phyloP scores from a whole-genome alignment of 2,113 vertebrate genomes.

The Penelope pileata region DNA sequence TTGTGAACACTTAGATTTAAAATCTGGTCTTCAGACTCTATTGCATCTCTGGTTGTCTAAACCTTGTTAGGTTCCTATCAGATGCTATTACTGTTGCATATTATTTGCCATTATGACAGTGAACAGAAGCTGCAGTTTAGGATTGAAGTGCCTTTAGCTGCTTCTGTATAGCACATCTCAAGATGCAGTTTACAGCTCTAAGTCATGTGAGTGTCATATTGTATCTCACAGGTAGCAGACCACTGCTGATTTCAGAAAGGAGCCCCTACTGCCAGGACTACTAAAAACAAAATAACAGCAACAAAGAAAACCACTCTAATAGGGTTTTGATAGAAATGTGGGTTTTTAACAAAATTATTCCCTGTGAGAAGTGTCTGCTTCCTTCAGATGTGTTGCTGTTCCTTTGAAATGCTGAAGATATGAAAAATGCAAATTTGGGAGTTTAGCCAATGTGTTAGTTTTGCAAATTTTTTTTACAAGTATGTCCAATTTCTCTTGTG shows the following conservation, averaged over 20 bases:
- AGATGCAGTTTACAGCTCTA: neutral
- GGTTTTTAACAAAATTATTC: neutral
- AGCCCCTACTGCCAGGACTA: neutral
- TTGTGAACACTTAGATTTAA: neutral
- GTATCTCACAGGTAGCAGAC: neutral
- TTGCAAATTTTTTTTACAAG: neutral
- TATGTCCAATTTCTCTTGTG: neutral
- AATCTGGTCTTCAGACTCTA: neutral
- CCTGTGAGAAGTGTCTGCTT: neutral
- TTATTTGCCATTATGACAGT: neutral
- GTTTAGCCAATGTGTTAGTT: neutral
- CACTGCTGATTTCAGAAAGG: neutral
- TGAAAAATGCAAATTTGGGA: neutral
- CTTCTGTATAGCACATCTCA: neutral
- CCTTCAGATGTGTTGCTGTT: neutral
- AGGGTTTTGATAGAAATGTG: neutral
- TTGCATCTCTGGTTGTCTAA: neutral
- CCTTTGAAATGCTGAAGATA: neutral
- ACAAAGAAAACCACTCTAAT: neutral
- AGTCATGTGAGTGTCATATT: neutral
- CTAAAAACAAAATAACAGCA: neutral
- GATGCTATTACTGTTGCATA: neutral
- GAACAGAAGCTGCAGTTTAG: neutral
- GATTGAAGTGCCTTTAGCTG: accelerated
- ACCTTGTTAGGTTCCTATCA: neutral